These are phyloP conservation scores for Ptychobarbus kaznakovi DNA, from an alignment of 2,797 vertebrate species.

Conservation along the genomic window DNA sequence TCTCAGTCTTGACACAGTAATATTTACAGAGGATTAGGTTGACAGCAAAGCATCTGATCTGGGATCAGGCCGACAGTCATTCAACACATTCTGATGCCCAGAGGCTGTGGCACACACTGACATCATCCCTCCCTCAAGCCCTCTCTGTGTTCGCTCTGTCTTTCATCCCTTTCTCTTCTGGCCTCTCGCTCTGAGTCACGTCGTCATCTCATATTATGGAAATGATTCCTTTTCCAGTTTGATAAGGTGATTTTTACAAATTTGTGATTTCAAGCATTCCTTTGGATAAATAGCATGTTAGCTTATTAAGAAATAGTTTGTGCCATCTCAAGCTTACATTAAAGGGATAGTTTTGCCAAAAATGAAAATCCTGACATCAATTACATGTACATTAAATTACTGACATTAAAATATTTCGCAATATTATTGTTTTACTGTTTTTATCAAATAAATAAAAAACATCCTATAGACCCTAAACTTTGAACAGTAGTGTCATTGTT, in stretches of 20 bases:
- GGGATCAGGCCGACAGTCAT: constrained; percentile 58
- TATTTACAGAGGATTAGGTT: constrained; percentile 74
- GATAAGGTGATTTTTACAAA: neutral
- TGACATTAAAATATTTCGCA: too few species aligned
- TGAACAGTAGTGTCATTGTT: neutral
- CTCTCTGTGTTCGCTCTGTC: constrained; percentile 24
- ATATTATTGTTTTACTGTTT: too few species aligned
- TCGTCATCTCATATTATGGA: neutral
- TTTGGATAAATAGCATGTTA: neutral
- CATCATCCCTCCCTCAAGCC: constrained; percentile 30
- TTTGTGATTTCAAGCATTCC: neutral
- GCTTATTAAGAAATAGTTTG: neutral
- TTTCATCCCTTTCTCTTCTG: constrained; percentile 48
- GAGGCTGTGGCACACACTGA: constrained; percentile 48
- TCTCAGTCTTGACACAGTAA: constrained; percentile 62
- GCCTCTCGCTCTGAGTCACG: constrained; percentile 35
- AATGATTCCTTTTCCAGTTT: neutral
- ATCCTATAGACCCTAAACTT: neutral
- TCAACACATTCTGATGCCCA: constrained; percentile 51
- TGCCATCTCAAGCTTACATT: neutral
- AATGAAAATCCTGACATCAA: neutral
- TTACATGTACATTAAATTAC: neutral
- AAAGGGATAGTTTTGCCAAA: neutral
- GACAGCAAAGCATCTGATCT: constrained; percentile 71
- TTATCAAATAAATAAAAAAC: neutral